A percentile compares a stretch with the other conserved stretches of the same genome.
phyloP scores from a whole-genome alignment of 2,888 invertebrate genomes.

The Hecatera dysodea region DNA sequence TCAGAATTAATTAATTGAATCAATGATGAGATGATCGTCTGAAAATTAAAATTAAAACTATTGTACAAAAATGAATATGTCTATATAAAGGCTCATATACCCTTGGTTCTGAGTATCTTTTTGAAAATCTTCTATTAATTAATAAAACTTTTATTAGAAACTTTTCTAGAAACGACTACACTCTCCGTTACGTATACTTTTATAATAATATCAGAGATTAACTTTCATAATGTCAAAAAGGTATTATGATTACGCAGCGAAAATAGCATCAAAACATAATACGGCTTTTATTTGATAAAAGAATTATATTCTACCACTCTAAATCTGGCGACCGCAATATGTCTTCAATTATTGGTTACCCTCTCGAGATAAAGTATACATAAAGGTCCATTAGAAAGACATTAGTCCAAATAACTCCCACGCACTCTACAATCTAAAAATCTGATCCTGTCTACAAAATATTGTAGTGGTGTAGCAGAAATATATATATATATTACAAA shows the following conservation, averaged over 20 bases:
- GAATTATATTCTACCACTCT: neutral
- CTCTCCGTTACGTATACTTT: no score
- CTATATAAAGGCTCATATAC: no score
- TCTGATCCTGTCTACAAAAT: neutral
- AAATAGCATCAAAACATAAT: neutral
- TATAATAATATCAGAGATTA: no score
- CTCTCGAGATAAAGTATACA: conserved; percentile 7
- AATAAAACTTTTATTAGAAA: no score
- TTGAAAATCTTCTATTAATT: neutral
- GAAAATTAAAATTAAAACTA: no score
- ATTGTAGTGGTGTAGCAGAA: conserved; percentile 3
- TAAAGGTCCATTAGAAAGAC: conserved; percentile 21
- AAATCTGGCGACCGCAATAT: conserved; percentile 6
- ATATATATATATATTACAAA: neutral
- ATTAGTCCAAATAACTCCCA: conserved; percentile 21
- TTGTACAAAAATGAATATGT: no score
- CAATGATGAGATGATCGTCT: no score
- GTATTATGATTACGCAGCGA: neutral
- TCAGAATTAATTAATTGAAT: neutral
- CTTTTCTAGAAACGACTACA: no score
- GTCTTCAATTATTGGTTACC: conserved; percentile 23
- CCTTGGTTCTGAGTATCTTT: no score
- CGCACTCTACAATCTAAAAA: conserved; percentile 26
- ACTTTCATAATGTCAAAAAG: neutral
- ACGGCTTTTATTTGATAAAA: neutral